A percentile compares a stretch with the other conserved stretches of the same genome.
Conservation (phyloP, 2,888 invertebrate species). For the Fabriciana adippe region DNA sequence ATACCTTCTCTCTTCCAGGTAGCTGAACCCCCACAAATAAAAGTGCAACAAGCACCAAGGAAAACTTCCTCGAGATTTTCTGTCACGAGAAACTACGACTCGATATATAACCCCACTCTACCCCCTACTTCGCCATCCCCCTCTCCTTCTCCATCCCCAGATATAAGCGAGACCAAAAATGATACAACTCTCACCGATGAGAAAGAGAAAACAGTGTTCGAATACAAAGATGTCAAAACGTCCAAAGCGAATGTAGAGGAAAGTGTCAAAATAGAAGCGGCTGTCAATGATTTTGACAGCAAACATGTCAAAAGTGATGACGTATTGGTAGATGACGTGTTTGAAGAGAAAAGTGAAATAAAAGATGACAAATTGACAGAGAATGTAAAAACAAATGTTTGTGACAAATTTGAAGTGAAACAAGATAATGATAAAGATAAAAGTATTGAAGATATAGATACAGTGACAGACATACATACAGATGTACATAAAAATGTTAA, state of each 20-base stretch:
- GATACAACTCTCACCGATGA: slow-evolving; percentile 12
- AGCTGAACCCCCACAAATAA: slow-evolving; percentile 70
- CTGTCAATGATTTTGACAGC: background rate
- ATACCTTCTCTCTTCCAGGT: slow-evolving; percentile 52
- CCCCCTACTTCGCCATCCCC: slow-evolving; percentile 38
- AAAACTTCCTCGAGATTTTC: slow-evolving; percentile 69
- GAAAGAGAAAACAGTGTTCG: slow-evolving; percentile 4
- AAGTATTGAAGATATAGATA: background rate
- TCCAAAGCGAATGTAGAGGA: background rate
- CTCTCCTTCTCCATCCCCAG: slow-evolving; percentile 38
- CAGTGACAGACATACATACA: background rate
- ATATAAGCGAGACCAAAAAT: slow-evolving; percentile 10
- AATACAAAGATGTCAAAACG: slow-evolving; percentile 13
- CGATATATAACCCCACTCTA: slow-evolving; percentile 57
- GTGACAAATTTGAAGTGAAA: background rate
- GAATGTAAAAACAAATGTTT: background rate
- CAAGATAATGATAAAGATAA: slow-evolving; percentile 6
- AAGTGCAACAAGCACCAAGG: slow-evolving; percentile 83
- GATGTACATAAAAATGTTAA: slow-evolving; percentile 11
- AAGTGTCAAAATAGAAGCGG: background rate
- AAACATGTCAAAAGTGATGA: slow-evolving; percentile 15
- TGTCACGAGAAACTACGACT: slow-evolving; percentile 73
- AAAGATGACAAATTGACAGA: slow-evolving; percentile 3
- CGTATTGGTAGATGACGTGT: slow-evolving; percentile 15
- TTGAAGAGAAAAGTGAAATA: background rate